Evolutionary conservation across 2,797 vertebrate species (phyloP).

Genomic region (Carcharodon carcharias): DNA sequence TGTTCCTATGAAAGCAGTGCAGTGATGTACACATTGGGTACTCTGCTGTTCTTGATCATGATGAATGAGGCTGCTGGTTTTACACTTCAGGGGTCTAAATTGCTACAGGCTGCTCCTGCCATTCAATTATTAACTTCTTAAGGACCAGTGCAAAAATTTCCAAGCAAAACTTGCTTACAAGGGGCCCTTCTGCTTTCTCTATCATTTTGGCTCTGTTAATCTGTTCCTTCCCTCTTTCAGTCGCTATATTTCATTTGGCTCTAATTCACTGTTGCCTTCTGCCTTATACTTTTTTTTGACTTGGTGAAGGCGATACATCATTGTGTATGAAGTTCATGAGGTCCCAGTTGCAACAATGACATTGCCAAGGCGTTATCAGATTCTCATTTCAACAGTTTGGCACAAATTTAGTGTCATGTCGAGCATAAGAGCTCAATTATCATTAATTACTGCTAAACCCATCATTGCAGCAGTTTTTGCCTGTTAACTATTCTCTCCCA

Average conservation of each 20-base stretch:
- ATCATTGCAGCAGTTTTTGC: neutral
- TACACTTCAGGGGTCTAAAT: neutral
- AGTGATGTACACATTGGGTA: neutral
- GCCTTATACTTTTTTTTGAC: neutral
- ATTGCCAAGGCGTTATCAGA: neutral
- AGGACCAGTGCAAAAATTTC: neutral
- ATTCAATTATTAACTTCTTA: neutral
- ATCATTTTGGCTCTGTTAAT: neutral
- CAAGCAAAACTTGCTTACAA: neutral
- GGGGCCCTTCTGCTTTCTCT: neutral
- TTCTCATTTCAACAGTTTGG: neutral
- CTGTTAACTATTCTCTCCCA: neutral
- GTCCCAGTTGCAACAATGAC: neutral
- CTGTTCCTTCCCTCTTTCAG: neutral
- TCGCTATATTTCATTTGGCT: neutral
- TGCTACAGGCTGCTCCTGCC: neutral
- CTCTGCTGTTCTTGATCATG: neutral
- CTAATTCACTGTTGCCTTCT: neutral
- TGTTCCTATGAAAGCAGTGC: neutral
- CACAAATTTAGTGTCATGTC: neutral
- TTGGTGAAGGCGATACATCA: neutral
- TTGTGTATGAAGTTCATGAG: neutral
- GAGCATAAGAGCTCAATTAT: neutral
- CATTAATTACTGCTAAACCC: neutral
- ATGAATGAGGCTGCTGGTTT: neutral